phyloP scores from a whole-genome alignment of 1,140 invertebrate genomes.

The Pentalonia nigronervosa region DNA sequence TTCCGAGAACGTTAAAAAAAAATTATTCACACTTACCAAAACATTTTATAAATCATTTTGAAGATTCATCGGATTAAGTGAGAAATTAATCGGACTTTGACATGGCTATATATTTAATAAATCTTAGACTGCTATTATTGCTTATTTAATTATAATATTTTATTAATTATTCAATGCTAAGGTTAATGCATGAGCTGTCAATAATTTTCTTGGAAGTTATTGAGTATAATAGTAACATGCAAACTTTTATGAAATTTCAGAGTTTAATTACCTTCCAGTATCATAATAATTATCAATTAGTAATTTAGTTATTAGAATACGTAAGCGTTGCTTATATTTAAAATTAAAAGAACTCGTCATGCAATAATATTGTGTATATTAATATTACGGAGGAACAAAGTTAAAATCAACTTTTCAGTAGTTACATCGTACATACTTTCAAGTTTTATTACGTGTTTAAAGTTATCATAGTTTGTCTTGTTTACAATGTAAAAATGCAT shows the following conservation, averaged over 20 bases:
- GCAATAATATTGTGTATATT: no score
- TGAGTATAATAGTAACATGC: not conserved
- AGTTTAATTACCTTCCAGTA: not conserved
- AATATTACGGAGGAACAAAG: not conserved
- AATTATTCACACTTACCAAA: not conserved
- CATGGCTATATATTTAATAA: not conserved
- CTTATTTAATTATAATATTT: not conserved
- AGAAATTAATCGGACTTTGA: not conserved
- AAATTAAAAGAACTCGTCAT: no score
- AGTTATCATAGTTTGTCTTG: not conserved
- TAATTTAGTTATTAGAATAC: not conserved
- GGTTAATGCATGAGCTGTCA: not conserved
- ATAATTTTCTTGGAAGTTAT: not conserved
- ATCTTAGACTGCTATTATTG: not conserved
- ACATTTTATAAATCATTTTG: not conserved
- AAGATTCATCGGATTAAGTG: not conserved
- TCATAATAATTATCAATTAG: not conserved
- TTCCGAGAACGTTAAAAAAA: not conserved
- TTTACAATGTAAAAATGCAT: not conserved
- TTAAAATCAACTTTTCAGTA: not conserved
- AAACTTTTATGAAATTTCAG: not conserved
- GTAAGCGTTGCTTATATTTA: no score
- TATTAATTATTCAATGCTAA: not conserved
- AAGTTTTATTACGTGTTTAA: not conserved
- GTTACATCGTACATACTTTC: not conserved